phyloP scores from a whole-genome alignment of 1,140 invertebrate species.

The Patella vulgata region DNA sequence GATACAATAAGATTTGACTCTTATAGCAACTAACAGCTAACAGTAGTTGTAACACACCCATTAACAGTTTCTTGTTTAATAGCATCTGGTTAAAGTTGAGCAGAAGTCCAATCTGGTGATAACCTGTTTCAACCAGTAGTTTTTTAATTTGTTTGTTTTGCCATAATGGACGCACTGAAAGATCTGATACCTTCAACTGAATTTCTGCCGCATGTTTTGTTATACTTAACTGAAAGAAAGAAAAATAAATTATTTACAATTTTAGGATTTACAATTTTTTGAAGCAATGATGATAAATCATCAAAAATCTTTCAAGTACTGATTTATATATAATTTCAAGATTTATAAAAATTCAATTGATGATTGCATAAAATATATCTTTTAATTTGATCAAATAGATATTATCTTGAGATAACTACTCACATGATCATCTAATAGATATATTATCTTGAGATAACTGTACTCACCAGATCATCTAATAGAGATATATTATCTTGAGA shows the following conservation, averaged over 20 bases:
- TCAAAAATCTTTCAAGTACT: too few relatives aligned
- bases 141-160: constrained; percentile 45
- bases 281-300: too few relatives aligned
- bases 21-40: constrained; percentile 56
- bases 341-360: too few relatives aligned
- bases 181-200: constrained; percentile 61
- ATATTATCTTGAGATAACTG: too few relatives aligned
- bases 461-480: constrained; percentile 56
- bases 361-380: too few relatives aligned
- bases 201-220: constrained; percentile 62
- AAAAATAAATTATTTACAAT: not conserved
- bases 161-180: constrained; percentile 60
- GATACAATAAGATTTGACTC: constrained; percentile 57
- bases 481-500: constrained; percentile 55
- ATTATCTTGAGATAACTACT: too few relatives aligned
- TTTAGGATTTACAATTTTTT: constrained; percentile 2
- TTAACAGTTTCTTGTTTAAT: constrained; percentile 47
- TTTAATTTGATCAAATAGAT: too few relatives aligned
- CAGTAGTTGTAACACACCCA: constrained; percentile 52
- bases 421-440: too few relatives aligned
- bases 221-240: constrained; percentile 54
- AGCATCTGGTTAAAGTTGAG: constrained; percentile 56
- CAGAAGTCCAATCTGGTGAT: constrained; percentile 60
- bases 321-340: too few relatives aligned
- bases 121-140: constrained; percentile 48